Percentiles rank a stretch among this genome's conserved stretches.
These are phyloP conservation scores for Zaprionus taronus DNA, from an alignment of 1,140 invertebrate genomes.

Conservation along the genomic window DNA sequence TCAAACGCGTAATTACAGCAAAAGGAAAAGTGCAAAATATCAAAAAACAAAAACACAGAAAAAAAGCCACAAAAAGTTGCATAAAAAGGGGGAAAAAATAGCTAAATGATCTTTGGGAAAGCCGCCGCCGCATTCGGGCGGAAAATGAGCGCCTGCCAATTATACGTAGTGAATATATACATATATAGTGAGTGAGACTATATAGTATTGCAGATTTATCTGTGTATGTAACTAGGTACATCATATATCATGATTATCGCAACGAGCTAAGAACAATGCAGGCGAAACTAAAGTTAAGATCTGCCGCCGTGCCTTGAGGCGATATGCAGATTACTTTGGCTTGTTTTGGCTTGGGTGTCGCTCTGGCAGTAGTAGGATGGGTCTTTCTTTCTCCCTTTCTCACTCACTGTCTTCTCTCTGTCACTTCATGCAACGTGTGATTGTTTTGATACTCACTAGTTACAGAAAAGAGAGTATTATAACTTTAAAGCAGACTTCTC, in stretches of 20 bases:
- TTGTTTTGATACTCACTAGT: conserved; percentile 24
- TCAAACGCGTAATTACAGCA: conserved; percentile 68
- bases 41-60: not conserved
- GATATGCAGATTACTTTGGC: conserved; percentile 63
- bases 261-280: conserved; percentile 66
- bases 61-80: conserved; percentile 28
- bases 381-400: not conserved
- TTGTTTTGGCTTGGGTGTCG: conserved; percentile 35
- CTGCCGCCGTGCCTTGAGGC: conserved; percentile 24
- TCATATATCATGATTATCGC: conserved; percentile 51
- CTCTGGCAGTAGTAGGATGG: conserved; percentile 47
- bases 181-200: not conserved
- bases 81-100: conserved; percentile 31
- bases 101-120: conserved; percentile 58
- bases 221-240: not conserved
- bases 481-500: too few species aligned
- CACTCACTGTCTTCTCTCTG: conserved; percentile 37
- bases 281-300: conserved; percentile 55
- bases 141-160: conserved; percentile 70
- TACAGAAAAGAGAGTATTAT: too few species aligned
- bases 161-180: conserved; percentile 21
- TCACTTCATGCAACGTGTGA: conserved; percentile 52
- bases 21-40: conserved; percentile 65
- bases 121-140: conserved; percentile 50
- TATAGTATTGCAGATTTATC: conserved; percentile 5